These are phyloP conservation scores for Silurus glanis DNA, from an alignment of 2,113 vertebrate species.

Conservation along the genomic window DNA sequence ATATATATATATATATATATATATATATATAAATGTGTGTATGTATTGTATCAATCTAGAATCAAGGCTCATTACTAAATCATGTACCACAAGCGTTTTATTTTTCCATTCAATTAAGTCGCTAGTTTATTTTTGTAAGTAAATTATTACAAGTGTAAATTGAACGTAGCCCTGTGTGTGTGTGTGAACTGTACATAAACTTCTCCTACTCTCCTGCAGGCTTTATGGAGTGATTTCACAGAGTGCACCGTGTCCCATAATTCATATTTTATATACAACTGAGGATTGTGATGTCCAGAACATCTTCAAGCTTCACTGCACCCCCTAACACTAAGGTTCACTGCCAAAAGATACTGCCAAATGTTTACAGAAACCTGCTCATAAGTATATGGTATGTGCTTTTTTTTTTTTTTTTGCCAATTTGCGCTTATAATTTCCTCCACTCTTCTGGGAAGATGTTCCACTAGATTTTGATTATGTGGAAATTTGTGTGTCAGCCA, in stretches of 20 bases:
- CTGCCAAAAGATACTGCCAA: too few relatives aligned
- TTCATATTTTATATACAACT: conserved; percentile 46
- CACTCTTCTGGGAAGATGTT: too few relatives aligned
- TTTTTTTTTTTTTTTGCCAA: too few relatives aligned
- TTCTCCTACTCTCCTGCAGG: not conserved
- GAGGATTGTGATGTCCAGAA: conserved; percentile 46
- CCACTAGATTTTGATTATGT: too few relatives aligned
- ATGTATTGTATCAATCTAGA: not conserved
- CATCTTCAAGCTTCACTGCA: conserved; percentile 25
- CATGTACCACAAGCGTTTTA: too few relatives aligned
- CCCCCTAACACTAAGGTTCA: not conserved
- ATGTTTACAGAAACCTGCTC: too few relatives aligned
- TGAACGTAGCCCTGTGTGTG: not conserved
- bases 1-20: too few relatives aligned
- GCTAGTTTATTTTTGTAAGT: not conserved
- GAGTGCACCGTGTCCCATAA: conserved; percentile 3
- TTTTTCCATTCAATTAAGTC: not conserved
- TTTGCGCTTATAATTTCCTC: too few relatives aligned
- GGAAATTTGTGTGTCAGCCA: too few relatives aligned
- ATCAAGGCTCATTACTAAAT: not conserved
- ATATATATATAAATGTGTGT: too few relatives aligned
- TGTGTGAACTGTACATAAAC: not conserved
- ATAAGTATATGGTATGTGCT: too few relatives aligned
- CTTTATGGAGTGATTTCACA: not conserved
- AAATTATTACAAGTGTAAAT: conserved; percentile 12